These are phyloP conservation scores for Ophonus ardosiacus DNA, from an alignment of 2,888 invertebrate genomes.

Conservation along the genomic window DNA sequence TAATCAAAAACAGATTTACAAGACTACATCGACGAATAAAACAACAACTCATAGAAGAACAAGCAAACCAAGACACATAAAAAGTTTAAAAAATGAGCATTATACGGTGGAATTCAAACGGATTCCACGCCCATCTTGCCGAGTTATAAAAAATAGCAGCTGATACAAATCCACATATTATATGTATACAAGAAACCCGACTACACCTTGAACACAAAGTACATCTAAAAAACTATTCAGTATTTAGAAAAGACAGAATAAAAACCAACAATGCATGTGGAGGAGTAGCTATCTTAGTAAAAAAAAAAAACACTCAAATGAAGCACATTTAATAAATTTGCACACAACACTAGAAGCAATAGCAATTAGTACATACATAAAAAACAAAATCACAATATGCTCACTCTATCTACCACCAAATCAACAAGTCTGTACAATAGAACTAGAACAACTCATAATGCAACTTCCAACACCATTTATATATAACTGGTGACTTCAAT, in stretches of 20 bases:
- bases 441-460: no score
- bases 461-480: no score
- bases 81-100: slow-evolving; percentile 4
- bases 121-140: slow-evolving; percentile 1
- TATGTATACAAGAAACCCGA: slow-evolving; percentile 37
- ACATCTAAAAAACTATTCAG: slow-evolving; percentile 17
- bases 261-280: slow-evolving; percentile 58
- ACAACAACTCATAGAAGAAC: background rate
- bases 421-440: no score
- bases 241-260: background rate
- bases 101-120: slow-evolving; percentile 19
- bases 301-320: slow-evolving; percentile 55
- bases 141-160: slow-evolving; percentile 14
- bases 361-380: slow-evolving; percentile 59
- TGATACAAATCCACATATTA: slow-evolving; percentile 9
- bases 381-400: slow-evolving; percentile 61
- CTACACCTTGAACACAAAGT: background rate
- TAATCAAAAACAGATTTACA: slow-evolving; percentile 19
- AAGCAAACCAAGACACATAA: background rate
- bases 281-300: background rate
- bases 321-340: slow-evolving; percentile 60
- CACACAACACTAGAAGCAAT: slow-evolving; percentile 65
- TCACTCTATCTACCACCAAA: slow-evolving; percentile 63
- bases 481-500: background rate
- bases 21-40: slow-evolving; percentile 6